Conservation (phyloP, 2,113 vertebrate species). For the Sander lucioperca region DNA sequence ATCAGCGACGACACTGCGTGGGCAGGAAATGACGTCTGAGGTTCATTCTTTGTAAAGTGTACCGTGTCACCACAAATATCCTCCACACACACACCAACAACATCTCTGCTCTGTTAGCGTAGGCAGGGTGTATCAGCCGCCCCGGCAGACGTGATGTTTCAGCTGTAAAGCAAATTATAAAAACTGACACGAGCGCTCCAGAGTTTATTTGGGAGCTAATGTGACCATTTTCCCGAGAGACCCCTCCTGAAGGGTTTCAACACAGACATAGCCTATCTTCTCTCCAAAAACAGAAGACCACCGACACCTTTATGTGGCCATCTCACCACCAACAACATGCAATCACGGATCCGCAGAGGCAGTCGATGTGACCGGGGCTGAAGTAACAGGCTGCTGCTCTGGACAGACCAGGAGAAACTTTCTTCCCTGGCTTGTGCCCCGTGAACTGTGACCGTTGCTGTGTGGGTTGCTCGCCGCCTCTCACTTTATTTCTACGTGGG, state of each 20-base stretch:
- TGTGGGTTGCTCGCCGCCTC: constrained; percentile 40
- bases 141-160: constrained; percentile 30
- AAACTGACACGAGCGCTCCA: constrained; percentile 1
- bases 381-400: constrained; percentile 56
- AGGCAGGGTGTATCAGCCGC: constrained; percentile 20
- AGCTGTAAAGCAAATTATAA: constrained; percentile 29
- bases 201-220: constrained; percentile 24
- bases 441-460: constrained; percentile 60
- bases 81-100: constrained; percentile 53
- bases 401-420: constrained; percentile 63
- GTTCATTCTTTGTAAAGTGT: constrained; percentile 73
- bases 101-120: constrained; percentile 29
- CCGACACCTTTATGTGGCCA: constrained; percentile 39
- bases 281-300: constrained; percentile 54
- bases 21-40: constrained; percentile 85
- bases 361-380: constrained; percentile 30
- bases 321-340: constrained; percentile 39
- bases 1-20: constrained; percentile 65
- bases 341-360: constrained; percentile 45
- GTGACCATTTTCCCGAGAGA: constrained; percentile 37
- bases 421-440: constrained; percentile 33
- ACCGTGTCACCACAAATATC: constrained; percentile 64
- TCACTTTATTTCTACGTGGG: constrained; percentile 74
- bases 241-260: constrained; percentile 27
- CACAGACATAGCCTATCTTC: constrained; percentile 45